Evolutionary conservation across 2,888 invertebrate species (phyloP), one percentile per base, ranked within the genome.

Genomic region (Stenurella melanura): DNA sequence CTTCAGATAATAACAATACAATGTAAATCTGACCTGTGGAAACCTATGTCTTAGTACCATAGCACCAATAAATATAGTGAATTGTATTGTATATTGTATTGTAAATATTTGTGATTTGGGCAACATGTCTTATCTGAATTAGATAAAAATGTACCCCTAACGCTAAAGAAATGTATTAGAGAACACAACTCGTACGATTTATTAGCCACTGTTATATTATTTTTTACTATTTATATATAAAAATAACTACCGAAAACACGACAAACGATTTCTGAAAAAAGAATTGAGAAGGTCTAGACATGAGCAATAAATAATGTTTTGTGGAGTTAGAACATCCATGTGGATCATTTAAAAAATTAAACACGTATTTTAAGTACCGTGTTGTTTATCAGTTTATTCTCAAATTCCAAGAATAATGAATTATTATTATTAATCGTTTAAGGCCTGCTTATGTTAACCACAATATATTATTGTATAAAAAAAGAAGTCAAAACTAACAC

Each of bases 401-500:
- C 67, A 67, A 6, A 69, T 69, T 69, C 57, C 21, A 57, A 56
- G 54, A 69, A 69, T 69, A 57, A 54, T 21, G n/a, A 56, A 67
- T 50, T 50, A 50, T 34, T 34, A 34, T 4, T 26, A 34, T 67
- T n/a, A 42, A 61, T 61, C 7, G 4, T 61, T 61, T 61, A 34
- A 50, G 50, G n/a, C n/a, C n/a, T 50, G 50, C 6, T 50, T 15
- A 50, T 50, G 50, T 50, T 50, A 67, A 56, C 67, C 67, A 17
- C 67, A 54, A 26, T 50, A 6, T 50, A n/a, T 50, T 50, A 1
- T 15, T 50, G 50, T 50, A n/a, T 19, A 56, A 67, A 70, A 61
- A 38, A 17, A 30, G 10, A 12, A 17, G 60, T 15, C 6, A 15
- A 58, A 50, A 61, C n/a, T 17, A 70, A 34, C 17, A 60, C 42